Percentiles rank a stretch among this genome's conserved stretches.
Evolutionary conservation across 2,113 vertebrate species (phyloP).

Genomic region (Campylomormyrus tamandua): DNA sequence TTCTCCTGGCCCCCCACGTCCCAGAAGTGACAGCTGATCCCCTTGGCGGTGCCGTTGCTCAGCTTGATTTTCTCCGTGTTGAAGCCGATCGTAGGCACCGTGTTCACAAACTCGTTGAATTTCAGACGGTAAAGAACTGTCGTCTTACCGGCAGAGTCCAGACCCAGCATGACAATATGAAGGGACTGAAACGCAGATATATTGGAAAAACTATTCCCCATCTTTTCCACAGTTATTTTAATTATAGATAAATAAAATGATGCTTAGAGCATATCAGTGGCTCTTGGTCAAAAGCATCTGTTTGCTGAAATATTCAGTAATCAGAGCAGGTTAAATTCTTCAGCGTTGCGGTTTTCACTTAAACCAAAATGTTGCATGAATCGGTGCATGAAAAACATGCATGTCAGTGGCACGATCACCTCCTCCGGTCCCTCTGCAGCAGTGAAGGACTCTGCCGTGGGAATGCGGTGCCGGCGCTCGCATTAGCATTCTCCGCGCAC

Average conservation of each 20-base stretch:
- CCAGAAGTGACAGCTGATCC: slow-evolving; percentile 96
- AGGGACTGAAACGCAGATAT: slow-evolving; percentile 87
- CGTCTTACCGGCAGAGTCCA: slow-evolving; percentile 94
- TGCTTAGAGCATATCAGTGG: background rate
- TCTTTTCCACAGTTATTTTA: slow-evolving; percentile 36
- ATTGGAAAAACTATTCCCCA: slow-evolving; percentile 87
- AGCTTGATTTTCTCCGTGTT: slow-evolving; percentile 87
- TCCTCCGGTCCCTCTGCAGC: slow-evolving; percentile 9
- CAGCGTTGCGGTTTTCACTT: background rate
- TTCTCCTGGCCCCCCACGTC: slow-evolving; percentile 94
- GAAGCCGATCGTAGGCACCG: slow-evolving; percentile 94
- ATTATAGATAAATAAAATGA: background rate
- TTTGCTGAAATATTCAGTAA: background rate
- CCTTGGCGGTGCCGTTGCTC: slow-evolving; percentile 80
- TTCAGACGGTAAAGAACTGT: slow-evolving; percentile 89
- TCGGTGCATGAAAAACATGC: background rate
- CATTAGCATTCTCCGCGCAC: background rate
- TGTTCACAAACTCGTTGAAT: slow-evolving; percentile 97
- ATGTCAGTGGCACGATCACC: background rate
- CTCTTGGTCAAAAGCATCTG: background rate
- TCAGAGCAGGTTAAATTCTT: background rate
- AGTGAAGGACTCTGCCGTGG: background rate
- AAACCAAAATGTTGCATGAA: background rate
- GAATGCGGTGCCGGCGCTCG: background rate
- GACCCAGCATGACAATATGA: slow-evolving; percentile 92